Evolutionary conservation across 2,113 vertebrate genomes (phyloP).

Genomic region (Narcine bancroftii): DNA sequence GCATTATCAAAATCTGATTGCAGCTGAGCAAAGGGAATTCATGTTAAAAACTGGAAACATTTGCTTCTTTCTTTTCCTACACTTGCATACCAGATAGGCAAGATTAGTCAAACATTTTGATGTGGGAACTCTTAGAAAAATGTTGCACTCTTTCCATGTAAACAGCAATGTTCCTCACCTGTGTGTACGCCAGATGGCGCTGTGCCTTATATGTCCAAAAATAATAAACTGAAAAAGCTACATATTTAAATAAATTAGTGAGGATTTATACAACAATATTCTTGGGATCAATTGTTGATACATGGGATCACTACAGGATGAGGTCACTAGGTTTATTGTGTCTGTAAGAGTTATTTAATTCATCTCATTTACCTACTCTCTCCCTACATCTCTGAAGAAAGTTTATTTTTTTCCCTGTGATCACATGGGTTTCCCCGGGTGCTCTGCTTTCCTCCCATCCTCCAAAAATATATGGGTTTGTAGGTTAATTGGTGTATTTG

Average conservation of each 20-base stretch:
- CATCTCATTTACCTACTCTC: neutral
- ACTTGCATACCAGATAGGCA: neutral
- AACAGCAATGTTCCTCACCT: slow-evolving; percentile 21
- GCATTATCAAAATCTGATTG: neutral
- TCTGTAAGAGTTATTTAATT: neutral
- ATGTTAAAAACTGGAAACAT: neutral
- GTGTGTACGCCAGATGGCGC: slow-evolving; percentile 23
- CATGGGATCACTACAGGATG: neutral
- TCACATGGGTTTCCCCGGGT: too few species aligned
- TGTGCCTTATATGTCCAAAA: neutral
- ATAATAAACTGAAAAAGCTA: slow-evolving; percentile 14
- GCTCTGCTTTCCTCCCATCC: too few species aligned
- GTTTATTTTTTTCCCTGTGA: too few species aligned
- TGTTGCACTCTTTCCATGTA: neutral
- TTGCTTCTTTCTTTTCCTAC: neutral
- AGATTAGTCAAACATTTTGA: slow-evolving; percentile 12
- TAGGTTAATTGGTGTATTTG: too few species aligned
- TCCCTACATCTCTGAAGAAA: neutral
- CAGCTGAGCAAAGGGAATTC: neutral
- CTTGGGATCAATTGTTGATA: neutral
- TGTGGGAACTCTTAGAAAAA: slow-evolving; percentile 12
- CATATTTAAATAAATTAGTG: neutral
- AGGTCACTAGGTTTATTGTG: neutral
- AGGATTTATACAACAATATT: neutral
- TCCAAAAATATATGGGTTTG: too few species aligned